A percentile compares a stretch with the other conserved stretches of the same genome.
Conservation (phyloP, 2,888 invertebrate genomes). For the Alitta virens region DNA sequence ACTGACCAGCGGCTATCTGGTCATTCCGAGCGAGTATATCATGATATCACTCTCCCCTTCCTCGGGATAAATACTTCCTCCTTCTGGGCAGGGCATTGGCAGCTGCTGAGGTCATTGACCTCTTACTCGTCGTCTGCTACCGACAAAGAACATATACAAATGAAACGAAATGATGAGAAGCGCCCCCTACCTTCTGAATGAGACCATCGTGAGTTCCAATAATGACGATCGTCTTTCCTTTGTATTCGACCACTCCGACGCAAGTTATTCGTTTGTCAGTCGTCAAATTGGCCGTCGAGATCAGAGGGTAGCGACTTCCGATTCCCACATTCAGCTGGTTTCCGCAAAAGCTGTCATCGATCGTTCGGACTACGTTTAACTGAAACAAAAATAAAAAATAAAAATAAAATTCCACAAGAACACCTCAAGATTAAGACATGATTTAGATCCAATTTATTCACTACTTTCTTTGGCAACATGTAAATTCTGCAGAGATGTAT, state of each 20-base stretch:
- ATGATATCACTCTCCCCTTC: too few species aligned
- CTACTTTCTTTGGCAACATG: too few species aligned
- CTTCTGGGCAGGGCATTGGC: too few species aligned
- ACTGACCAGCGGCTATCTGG: too few species aligned
- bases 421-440: too few species aligned
- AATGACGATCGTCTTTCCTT: constrained; percentile 24
- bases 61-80: too few species aligned
- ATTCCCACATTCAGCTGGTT: constrained; percentile 24
- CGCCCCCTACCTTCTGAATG: constrained; percentile 23
- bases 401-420: not conserved
- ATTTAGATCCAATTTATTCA: too few species aligned
- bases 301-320: constrained; percentile 21
- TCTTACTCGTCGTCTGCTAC: too few species aligned
- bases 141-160: too few species aligned
- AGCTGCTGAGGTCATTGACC: too few species aligned
- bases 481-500: too few species aligned
- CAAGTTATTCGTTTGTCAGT: constrained; percentile 20
- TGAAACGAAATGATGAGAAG: not conserved
- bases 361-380: constrained; percentile 13
- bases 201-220: constrained; percentile 24
- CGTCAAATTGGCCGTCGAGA: constrained; percentile 13
- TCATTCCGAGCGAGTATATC: too few species aligned
- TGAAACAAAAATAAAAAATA: constrained; percentile 7
- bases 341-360: constrained; percentile 27
- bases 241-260: constrained; percentile 18